Evolutionary conservation across 2,888 invertebrate genomes (phyloP), one percentile per base, ranked within the genome.

Genomic region (Ischnura elegans): DNA sequence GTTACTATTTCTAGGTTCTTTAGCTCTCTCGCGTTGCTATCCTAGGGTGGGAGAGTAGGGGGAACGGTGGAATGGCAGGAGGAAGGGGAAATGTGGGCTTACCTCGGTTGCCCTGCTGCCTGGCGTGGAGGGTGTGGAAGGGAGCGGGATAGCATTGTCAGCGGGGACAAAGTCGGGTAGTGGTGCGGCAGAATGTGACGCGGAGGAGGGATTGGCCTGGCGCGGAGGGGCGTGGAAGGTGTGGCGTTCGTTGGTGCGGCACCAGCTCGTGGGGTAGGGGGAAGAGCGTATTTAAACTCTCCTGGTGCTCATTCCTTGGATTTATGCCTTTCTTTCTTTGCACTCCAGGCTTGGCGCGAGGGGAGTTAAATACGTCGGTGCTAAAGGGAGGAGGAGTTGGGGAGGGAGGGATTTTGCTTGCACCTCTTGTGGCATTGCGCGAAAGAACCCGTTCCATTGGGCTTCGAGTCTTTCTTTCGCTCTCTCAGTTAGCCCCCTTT

Each of bases 271-370:
- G 25, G 61, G 13, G 36, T 36, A 36, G 5, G 10, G n/a, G 29
- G 66, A 10, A 36, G n/a, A 66, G n/a, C 29, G 76, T 76, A 51
- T 1, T 51, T 51, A n/a, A n/a, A 76, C 29, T 76, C 76, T 36
- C 36, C 10, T 16, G 76, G 76, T 36, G 76, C 36, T 36, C 76
- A 76, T 76, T 36, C 76, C 76, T 76, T 36, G 76, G 76, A 76
- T 36, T 76, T 76, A 76, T 76, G 36, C n/a, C n/a, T 76, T 76
- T 76, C 76, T 76, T 76, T 36, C 76, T 36, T n/a, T 36, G 76
- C 76, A n/a, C 76, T 36, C 36, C 36, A 36, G 0, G 76, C 0
- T 51, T 8, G 29, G 36, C 51, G 51, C 51, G 8, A 51, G 2
- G 4, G 51, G 51, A 51, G n/a, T n/a, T n/a, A n/a, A n/a, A n/a